Evolutionary conservation across 2,113 vertebrate species (phyloP).

Genomic region (Bujurquina vittata): DNA sequence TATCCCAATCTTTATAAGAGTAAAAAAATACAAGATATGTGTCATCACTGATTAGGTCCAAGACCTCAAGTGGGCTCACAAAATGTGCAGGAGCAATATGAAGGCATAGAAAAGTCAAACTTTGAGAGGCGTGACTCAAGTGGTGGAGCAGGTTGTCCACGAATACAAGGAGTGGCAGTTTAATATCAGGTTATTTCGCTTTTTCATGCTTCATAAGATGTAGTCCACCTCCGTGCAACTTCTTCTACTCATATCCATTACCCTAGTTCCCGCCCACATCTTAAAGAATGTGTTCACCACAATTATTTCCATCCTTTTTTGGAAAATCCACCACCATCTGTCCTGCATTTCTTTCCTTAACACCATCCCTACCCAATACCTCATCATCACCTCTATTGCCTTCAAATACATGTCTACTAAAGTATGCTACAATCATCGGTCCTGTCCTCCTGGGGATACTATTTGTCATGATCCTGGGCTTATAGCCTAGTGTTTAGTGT

Average conservation of each 20-base stretch:
- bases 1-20: not conserved
- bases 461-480: no score
- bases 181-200: not conserved
- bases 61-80: not conserved
- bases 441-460: not conserved
- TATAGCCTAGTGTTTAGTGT: no score
- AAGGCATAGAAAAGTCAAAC: not conserved
- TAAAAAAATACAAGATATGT: no score
- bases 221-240: no score
- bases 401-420: no score
- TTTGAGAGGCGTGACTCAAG: not conserved
- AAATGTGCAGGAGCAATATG: not conserved
- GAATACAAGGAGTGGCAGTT: not conserved
- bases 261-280: no score
- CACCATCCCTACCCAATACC: not conserved
- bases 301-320: not conserved
- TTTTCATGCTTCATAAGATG: no score
- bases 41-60: not conserved
- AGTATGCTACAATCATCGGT: not conserved
- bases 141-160: not conserved
- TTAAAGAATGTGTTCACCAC: no score
- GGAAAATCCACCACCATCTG: not conserved
- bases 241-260: no score
- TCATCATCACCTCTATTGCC: not conserved
- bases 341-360: not conserved